These are phyloP conservation scores for Therioaphis trifolii DNA, from an alignment of 2,888 invertebrate species.

Conservation along the genomic window DNA sequence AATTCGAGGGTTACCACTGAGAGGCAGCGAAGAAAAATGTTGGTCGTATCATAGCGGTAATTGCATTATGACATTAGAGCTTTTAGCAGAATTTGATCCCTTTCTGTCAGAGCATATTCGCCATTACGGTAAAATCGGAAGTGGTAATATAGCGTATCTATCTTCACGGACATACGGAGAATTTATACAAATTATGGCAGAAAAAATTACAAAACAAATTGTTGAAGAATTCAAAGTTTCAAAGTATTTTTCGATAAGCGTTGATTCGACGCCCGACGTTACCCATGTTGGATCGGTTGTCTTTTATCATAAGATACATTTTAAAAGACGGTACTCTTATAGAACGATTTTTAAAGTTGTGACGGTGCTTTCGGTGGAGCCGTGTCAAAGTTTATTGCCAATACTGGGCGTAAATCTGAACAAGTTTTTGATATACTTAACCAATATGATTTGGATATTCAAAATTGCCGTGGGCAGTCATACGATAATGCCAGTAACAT, in stretches of 20 bases:
- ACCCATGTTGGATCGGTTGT: not conserved
- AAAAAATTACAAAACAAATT: not conserved
- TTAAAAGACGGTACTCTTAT: not conserved
- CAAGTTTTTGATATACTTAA: constrained; percentile 1
- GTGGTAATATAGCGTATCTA: not conserved
- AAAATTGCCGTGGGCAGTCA: no score
- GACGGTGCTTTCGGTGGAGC: no score
- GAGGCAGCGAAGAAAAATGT: not conserved
- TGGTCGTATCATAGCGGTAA: not conserved
- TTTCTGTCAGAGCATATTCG: not conserved
- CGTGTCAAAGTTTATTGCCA: no score
- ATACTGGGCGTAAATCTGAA: not conserved
- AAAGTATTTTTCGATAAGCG: not conserved
- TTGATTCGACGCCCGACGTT: not conserved
- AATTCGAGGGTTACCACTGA: not conserved
- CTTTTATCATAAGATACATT: constrained; percentile 8
- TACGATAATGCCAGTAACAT: no score
- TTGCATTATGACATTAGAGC: constrained; percentile 7
- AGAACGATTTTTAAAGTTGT: constrained; percentile 7
- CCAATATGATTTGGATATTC: no score
- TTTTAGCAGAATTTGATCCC: no score
- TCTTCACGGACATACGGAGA: not conserved
- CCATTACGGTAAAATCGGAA: not conserved
- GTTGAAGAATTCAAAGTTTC: not conserved
- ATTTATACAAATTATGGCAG: not conserved